Evolutionary conservation across 2,888 invertebrate species (phyloP).

Genomic region (Theristus sp.): DNA sequence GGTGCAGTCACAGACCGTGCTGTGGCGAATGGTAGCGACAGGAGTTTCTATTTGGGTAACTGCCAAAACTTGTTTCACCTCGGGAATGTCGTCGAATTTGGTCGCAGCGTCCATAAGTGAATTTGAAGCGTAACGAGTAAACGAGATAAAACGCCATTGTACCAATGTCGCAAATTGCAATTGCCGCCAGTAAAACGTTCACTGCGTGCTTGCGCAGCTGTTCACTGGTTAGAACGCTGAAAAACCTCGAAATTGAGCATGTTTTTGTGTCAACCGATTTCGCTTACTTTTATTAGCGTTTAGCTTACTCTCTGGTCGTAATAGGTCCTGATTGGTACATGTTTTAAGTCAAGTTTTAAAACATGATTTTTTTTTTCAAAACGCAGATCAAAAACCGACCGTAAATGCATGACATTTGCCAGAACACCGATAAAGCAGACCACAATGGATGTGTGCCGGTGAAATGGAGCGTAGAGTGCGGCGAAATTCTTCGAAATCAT

Average conservation of each 20-base stretch:
- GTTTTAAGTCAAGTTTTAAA: too few species aligned
- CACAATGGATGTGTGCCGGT: neutral
- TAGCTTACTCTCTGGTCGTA: neutral
- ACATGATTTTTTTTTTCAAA: neutral
- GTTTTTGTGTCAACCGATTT: too few species aligned
- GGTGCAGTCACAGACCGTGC: too few species aligned
- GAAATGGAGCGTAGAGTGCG: neutral
- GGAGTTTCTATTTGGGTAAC: too few species aligned
- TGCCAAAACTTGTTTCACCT: too few species aligned
- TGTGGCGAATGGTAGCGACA: too few species aligned
- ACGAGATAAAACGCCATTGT: slow-evolving; percentile 22
- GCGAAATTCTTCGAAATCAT: neutral
- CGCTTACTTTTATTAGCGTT: neutral
- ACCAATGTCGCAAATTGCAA: slow-evolving; percentile 4
- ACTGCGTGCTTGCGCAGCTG: neutral
- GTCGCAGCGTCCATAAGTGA: too few species aligned
- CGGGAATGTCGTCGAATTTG: too few species aligned
- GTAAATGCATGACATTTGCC: neutral
- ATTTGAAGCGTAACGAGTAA: slow-evolving; percentile 16
- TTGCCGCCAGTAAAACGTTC: neutral
- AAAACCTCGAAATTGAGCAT: too few species aligned
- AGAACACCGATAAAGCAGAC: slow-evolving; percentile 3
- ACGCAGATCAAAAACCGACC: neutral
- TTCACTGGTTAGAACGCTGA: neutral
- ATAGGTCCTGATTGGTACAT: too few species aligned